phyloP scores from a whole-genome alignment of 2,797 vertebrate genomes.

The Dryobates pubescens region DNA sequence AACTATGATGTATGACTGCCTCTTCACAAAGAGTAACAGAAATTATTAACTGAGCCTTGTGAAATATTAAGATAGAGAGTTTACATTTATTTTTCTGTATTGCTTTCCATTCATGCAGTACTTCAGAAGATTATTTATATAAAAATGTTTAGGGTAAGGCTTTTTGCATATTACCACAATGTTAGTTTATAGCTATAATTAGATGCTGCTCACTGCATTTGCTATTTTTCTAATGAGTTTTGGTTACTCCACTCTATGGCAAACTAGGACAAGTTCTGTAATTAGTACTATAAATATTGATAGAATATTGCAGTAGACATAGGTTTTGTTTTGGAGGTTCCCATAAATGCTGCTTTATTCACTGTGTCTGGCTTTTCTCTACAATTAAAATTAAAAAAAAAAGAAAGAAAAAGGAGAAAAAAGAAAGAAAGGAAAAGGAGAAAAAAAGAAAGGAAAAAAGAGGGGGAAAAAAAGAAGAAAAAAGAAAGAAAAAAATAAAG shows the following conservation, averaged over 20 bases:
- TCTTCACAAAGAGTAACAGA: not conserved
- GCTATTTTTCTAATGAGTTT: constrained; percentile 57
- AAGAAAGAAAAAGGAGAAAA: not conserved
- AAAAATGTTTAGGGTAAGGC: constrained; percentile 20
- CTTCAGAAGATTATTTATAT: not conserved
- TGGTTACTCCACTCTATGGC: constrained; percentile 22
- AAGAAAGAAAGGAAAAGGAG: too few relatives aligned
- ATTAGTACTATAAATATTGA: constrained; percentile 76
- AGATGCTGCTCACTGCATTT: constrained; percentile 43
- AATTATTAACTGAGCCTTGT: not conserved
- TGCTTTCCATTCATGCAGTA: constrained; percentile 10
- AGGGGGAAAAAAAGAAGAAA: not conserved
- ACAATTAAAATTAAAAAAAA: constrained; percentile 22
- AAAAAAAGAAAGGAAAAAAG: not conserved
- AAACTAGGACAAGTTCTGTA: constrained; percentile 65
- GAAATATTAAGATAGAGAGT: not conserved
- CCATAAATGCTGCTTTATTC: constrained; percentile 55
- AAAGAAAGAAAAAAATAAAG: not conserved
- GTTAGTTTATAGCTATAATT: constrained; percentile 59
- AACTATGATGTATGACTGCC: not conserved
- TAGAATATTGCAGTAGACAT: constrained; percentile 49
- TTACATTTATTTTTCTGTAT: constrained; percentile 15
- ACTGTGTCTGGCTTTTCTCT: constrained; percentile 34
- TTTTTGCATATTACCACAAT: constrained; percentile 10
- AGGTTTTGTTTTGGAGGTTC: constrained; percentile 59